A percentile compares a stretch with the other conserved stretches of the same genome.
phyloP scores from a whole-genome alignment of 37 sponge, comb jelly and placozoan species.

The Tethya wilhelma region DNA sequence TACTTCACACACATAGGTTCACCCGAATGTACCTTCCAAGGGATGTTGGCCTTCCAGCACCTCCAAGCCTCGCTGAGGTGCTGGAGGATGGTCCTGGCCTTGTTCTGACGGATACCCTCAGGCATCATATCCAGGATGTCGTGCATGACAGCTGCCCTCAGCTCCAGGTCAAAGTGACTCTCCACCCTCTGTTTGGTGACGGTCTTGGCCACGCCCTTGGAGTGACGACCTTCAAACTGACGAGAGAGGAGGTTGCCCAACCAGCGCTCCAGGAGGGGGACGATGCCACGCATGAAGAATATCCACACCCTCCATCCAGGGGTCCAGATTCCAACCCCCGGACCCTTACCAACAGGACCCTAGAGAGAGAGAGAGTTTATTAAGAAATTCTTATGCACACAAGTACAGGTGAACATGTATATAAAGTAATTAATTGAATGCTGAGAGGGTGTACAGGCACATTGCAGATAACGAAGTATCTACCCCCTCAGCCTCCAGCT shows the following conservation, averaged over 20 bases:
- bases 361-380: conserved; percentile 9
- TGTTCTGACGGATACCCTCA: conserved; percentile 99
- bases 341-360: conserved; percentile 99
- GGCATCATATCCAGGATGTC: conserved; percentile 99
- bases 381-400: too few species aligned
- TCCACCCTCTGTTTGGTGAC: conserved; percentile 99
- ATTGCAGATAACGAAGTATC: too few species aligned
- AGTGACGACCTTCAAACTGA: conserved; percentile 99
- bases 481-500: too few species aligned
- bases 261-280: conserved; percentile 98
- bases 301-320: conserved; percentile 99
- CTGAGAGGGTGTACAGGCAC: too few species aligned
- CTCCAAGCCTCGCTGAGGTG: conserved; percentile 99
- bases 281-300: conserved; percentile 97
- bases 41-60: conserved; percentile 99
- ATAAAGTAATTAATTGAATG: too few species aligned
- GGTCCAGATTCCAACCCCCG: conserved; percentile 98
- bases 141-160: conserved; percentile 98
- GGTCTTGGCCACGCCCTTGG: conserved; percentile 98
- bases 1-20: too few species aligned
- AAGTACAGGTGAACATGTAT: too few species aligned
- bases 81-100: conserved; percentile 95
- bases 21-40: conserved; percentile 95
- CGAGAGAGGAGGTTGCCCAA: conserved; percentile 97
- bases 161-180: conserved; percentile 98